A percentile compares a stretch with the other conserved stretches of the same genome.
Evolutionary conservation across 2,888 invertebrate genomes (phyloP).

Genomic region (Pycnomerus fuliginosus): DNA sequence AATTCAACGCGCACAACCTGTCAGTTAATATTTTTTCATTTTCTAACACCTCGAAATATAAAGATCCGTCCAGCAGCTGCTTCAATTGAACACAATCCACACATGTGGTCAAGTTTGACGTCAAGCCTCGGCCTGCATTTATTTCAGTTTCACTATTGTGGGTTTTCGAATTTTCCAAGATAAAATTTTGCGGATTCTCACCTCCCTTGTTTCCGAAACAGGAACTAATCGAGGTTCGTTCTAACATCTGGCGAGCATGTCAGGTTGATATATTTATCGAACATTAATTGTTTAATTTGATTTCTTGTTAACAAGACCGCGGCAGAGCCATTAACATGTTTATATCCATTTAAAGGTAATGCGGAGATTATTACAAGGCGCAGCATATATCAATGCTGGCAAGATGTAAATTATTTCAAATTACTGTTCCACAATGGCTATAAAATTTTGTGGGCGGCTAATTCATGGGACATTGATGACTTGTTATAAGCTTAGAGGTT

Average conservation of each 20-base stretch:
- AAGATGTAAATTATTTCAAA: constrained; percentile 21
- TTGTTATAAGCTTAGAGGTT: constrained; percentile 21
- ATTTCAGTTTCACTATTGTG: no score
- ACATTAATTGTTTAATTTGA: constrained; percentile 20
- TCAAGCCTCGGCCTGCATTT: no score
- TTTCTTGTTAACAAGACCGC: constrained; percentile 17
- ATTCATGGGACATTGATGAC: constrained; percentile 26
- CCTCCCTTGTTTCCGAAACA: no score
- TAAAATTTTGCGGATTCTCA: no score
- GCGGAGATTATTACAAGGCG: constrained; percentile 11
- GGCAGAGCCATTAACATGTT: constrained; percentile 19
- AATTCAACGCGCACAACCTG: constrained; percentile 33
- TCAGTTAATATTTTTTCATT: constrained; percentile 27
- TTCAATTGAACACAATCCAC: constrained; percentile 31
- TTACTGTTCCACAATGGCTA: constrained; percentile 17
- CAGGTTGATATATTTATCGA: constrained; percentile 18
- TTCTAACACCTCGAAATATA: constrained; percentile 20
- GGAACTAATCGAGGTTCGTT: no score
- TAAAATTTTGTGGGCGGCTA: constrained; percentile 22
- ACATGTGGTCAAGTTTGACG: constrained; percentile 41
- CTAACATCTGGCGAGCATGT: no score
- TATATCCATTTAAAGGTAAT: constrained; percentile 13
- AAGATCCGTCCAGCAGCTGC: constrained; percentile 34
- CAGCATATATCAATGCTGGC: constrained; percentile 17
- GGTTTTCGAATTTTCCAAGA: no score